A percentile compares a stretch with the other conserved stretches of the same genome.
phyloP scores from a whole-genome alignment of 2,888 invertebrate species.

The Cerastoderma edule region DNA sequence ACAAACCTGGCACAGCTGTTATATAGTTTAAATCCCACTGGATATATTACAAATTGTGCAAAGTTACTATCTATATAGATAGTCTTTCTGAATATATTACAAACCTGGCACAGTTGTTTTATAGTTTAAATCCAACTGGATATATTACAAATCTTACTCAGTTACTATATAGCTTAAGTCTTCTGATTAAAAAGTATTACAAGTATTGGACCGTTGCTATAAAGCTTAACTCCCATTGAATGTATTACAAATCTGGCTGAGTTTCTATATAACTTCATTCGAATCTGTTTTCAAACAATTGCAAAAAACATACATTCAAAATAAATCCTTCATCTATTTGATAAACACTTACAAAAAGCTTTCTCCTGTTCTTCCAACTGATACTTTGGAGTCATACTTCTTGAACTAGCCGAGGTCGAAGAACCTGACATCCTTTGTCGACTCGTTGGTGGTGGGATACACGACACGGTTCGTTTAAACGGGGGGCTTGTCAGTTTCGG shows the following conservation, averaged over 20 bases:
- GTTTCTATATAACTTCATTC: too few species aligned
- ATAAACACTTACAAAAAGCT: constrained; percentile 39
- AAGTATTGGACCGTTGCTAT: too few species aligned
- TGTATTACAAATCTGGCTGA: too few species aligned
- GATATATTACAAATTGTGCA: neutral
- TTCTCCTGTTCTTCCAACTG: constrained; percentile 49
- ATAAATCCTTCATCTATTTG: neutral
- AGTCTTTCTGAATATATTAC: neutral
- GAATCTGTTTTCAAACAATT: neutral
- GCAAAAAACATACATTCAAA: neutral
- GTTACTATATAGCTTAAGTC: too few species aligned
- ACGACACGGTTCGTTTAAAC: neutral
- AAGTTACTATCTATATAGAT: neutral
- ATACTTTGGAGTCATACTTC: constrained; percentile 25
- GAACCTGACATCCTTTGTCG: neutral
- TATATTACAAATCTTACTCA: too few species aligned
- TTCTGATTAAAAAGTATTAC: too few species aligned
- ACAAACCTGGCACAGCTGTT: neutral
- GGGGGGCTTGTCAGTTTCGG: neutral
- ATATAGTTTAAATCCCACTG: neutral
- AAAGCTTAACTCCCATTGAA: too few species aligned
- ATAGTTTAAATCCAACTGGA: too few species aligned
- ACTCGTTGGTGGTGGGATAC: neutral
- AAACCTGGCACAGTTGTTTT: too few species aligned
- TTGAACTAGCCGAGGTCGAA: constrained; percentile 6